Conservation (phyloP, 2,888 invertebrate species). For the Cordilura impudica region DNA sequence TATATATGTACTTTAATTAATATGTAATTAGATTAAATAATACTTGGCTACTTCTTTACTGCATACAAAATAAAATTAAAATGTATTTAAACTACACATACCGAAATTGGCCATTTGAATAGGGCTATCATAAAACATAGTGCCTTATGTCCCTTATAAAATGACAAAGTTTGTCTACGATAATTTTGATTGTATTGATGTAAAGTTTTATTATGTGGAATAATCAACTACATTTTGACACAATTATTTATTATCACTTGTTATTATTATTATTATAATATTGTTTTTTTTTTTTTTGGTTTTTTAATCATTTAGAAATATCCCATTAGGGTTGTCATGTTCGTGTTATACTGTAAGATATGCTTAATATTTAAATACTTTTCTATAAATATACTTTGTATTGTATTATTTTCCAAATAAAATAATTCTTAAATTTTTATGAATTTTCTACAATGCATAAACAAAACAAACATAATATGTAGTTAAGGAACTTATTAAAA, state of each 20-base stretch:
- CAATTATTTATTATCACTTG: not conserved
- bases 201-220: not conserved
- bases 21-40: not conserved
- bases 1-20: not conserved
- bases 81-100: no score
- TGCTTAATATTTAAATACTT: slow-evolving; percentile 13
- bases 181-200: not conserved
- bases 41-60: no score
- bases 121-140: no score
- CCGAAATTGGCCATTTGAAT: no score
- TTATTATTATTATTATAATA: not conserved
- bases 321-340: not conserved
- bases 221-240: not conserved
- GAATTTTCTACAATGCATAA: slow-evolving; percentile 40
- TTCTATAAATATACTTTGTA: slow-evolving; percentile 30
- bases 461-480: slow-evolving; percentile 7
- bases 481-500: slow-evolving; percentile 35
- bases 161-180: not conserved
- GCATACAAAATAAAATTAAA: not conserved
- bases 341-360: slow-evolving; percentile 23
- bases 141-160: no score
- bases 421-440: not conserved
- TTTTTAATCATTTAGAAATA: not conserved
- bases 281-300: not conserved
- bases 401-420: slow-evolving; percentile 1